Base-by-base conservation (phyloP, 1,140 invertebrate genomes). In the Neocloeon triangulifer region DNA sequence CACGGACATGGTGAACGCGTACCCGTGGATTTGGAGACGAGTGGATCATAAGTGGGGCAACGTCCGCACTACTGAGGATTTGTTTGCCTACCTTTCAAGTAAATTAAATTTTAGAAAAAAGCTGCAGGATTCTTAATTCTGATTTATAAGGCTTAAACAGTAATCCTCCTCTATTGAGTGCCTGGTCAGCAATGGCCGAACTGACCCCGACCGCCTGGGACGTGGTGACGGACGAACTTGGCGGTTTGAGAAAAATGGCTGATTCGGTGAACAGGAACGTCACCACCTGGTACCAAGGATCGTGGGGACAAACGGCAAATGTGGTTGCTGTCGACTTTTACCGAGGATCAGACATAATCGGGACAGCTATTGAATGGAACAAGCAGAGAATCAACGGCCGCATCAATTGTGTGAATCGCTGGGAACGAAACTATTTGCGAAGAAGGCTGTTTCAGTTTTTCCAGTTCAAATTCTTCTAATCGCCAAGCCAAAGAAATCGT, bases 271-370 rank as follows among this genome's bases (percentile, higher is more conserved):
- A 72, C 43, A 46, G 50, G 14, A 56, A 64, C 9, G 51, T 66
- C 4, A 64, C 62, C 0, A 45, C 50, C 23, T 62, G 66, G 46
- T 66, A 68, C 40, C 49, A 54, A 1, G 41, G 46, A 2, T 49
- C 51, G 9, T 60, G 64, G 56, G 61, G 62, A 28, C 31, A 45
- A 1, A 52, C 45, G 18, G 61, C 59, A 2, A 70, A 71, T 42
- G 62, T 71, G 18, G 61, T 73, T 2, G 56, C 67, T 0, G 61
- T 58, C 2, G 69, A 73, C 43, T 72, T 64, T 38, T 53, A 66
- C 23, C 50, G 62, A 13, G 53, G 57, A 14, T 60, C 60, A 1
- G 63, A 62, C 18, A 51, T 72, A 1, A 49, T 70, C 23, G 56
- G 64, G 13, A 52, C 61, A 5, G 61, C 67, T 4, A 56, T 71